Base-by-base conservation (phyloP, 1,140 invertebrate genomes). In the Helicoverpa zea region DNA sequence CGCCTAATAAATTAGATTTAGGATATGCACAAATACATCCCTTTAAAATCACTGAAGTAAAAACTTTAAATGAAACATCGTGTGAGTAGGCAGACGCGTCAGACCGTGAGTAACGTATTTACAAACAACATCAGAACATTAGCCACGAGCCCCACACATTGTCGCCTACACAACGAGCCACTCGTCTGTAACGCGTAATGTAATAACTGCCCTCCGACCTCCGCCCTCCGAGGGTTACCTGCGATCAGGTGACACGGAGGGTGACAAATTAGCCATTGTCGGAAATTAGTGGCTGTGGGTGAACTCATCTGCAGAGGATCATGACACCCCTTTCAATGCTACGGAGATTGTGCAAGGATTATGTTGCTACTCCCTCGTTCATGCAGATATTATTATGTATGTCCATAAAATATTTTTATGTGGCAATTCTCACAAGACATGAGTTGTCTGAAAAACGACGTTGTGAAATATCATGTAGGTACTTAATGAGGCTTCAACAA, bases 131-230 rank as follows among this genome's bases (percentile, higher is more conserved):
- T 29, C 14, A n/a, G 1, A 23, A 7, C 49, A 18, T 49, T 13
- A 11, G n/a, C 52, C 3, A 16, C 54, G 30, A 58, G 3, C 49
- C 68, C 49, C 49, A n/a, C 9, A 72, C 7, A 30, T 14, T 51
- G 64, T 49, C n/a, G 18, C 63, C 43, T 51, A 51, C 66, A 70
- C 47, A 54, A 18, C 52, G 1, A 13, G 54, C 68, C 70, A 52
- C 14, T 73, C 4, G 54, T n/a, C 70, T 73, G 70, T 73, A 54
- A 73, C 52, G 30, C 49, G 63, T 76, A 76, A 76, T 76, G 58
- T 76, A 76, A 76, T 76, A 76, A 76, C 73, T 76, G 73, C 73
- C 73, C 73, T 76, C 73, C 54, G 58, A 43, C 49, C 74, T 64
- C 73, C 54, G 58, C 58, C 49, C 74, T 64, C 18, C 43, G 59